Evolutionary conservation across 1,140 invertebrate species (phyloP).

Genomic region (Temnothorax curvispinosus): DNA sequence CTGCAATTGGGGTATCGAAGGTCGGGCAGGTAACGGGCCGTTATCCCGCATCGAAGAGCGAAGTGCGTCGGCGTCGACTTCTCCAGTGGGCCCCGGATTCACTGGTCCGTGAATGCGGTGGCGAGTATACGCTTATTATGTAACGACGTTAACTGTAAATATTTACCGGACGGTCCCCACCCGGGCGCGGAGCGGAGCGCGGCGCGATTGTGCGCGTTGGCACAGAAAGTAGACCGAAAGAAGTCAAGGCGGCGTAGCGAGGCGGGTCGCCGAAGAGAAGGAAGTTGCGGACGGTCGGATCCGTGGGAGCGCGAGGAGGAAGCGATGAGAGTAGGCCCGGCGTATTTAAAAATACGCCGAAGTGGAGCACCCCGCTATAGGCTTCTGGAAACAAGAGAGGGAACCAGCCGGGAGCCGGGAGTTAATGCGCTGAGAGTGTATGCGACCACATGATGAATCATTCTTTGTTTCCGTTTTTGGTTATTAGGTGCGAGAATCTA

Average conservation of each 20-base stretch:
- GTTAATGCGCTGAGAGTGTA: background rate
- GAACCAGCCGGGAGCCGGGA: background rate
- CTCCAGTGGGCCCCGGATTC: constrained; percentile 39
- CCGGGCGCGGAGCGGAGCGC: background rate
- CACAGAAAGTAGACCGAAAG: constrained; percentile 75
- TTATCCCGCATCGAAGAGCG: constrained; percentile 36
- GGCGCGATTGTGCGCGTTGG: constrained; percentile 53
- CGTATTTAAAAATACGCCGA: constrained; percentile 77
- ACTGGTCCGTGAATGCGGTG: constrained; percentile 62
- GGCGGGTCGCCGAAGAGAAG: constrained; percentile 18
- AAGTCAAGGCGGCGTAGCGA: constrained; percentile 44
- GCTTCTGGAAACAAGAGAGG: constrained; percentile 66
- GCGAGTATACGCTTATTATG: constrained; percentile 76
- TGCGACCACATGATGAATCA: background rate
- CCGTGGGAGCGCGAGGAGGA: constrained; percentile 48
- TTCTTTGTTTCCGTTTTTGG: background rate
- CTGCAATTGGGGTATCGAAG: constrained; percentile 21
- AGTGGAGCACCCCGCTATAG: constrained; percentile 75
- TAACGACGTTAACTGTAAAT: constrained; percentile 82
- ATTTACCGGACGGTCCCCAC: constrained; percentile 76
- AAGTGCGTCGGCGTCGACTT: constrained; percentile 39
- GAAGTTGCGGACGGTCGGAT: constrained; percentile 55
- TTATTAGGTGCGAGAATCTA: background rate
- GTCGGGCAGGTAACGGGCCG: constrained; percentile 55
- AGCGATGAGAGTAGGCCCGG: constrained; percentile 58